These are phyloP conservation scores for Protula sp. DNA, from an alignment of 2,888 invertebrate genomes.

Conservation along the genomic window DNA sequence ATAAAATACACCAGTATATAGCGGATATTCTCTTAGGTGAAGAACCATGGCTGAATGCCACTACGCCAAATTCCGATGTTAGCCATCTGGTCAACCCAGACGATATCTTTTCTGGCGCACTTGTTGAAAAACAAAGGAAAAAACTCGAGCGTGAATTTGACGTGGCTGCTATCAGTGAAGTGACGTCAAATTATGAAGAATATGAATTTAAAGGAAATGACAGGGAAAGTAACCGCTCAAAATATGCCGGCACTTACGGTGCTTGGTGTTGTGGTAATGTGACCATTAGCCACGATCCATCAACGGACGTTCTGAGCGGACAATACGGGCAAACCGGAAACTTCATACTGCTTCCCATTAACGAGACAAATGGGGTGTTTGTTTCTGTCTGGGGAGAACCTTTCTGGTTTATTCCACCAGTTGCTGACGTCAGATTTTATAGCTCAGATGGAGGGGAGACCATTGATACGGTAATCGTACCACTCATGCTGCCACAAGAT, in stretches of 20 bases:
- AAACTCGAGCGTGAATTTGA: no score
- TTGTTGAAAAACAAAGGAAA: no score
- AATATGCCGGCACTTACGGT: neutral
- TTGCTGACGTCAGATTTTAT: neutral
- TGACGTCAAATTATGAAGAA: no score
- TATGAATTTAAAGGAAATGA: no score
- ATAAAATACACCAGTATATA: neutral
- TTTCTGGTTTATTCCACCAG: neutral
- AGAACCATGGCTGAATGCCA: neutral
- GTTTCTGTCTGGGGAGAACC: neutral
- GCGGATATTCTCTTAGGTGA: neutral
- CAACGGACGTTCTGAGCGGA: neutral
- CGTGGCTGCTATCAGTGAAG: no score
- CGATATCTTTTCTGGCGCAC: no score
- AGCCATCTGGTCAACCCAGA: no score
- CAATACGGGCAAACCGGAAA: neutral
- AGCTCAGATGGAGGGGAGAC: neutral
- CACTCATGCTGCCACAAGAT: neutral
- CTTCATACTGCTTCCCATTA: neutral
- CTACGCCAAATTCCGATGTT: neutral
- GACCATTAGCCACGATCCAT: neutral
- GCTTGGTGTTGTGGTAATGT: neutral
- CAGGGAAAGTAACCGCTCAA: neutral
- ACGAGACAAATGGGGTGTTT: neutral
- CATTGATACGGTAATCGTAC: neutral